These are phyloP conservation scores for Oncopeltus fasciatus DNA, from an alignment of 1,140 invertebrate genomes.

Conservation along the genomic window DNA sequence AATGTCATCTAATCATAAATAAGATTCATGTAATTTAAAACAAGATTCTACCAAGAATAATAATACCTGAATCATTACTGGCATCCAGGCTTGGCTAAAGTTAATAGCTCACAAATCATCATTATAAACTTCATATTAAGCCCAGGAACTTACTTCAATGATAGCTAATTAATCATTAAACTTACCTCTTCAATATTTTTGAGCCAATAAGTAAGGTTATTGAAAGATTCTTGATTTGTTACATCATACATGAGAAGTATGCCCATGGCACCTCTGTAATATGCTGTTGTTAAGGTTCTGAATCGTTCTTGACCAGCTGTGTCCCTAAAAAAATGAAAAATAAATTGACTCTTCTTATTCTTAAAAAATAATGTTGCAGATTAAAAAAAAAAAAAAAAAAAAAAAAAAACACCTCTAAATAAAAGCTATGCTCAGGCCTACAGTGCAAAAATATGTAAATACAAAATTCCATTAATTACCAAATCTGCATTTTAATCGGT, in stretches of 20 bases:
- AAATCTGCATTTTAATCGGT: constrained; percentile 76
- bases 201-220: constrained; percentile 73
- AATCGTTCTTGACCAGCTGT: constrained; percentile 57
- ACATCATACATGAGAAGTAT: constrained; percentile 78
- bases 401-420: background rate
- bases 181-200: constrained; percentile 69
- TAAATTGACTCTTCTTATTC: background rate
- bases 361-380: background rate
- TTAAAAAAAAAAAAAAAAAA: background rate
- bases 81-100: too few species aligned
- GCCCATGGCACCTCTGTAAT: constrained; percentile 74
- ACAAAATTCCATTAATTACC: constrained; percentile 47
- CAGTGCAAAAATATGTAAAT: too few species aligned
- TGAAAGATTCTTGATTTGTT: constrained; percentile 71
- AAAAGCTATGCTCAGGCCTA: too few species aligned
- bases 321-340: constrained; percentile 31
- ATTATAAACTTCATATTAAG: too few species aligned
- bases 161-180: too few species aligned
- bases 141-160: too few species aligned
- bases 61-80: too few species aligned
- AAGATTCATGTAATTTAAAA: too few species aligned
- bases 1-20: too few species aligned
- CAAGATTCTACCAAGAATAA: too few species aligned
- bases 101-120: too few species aligned
- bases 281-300: constrained; percentile 70